Evolutionary conservation across 2,888 invertebrate genomes (phyloP).

Genomic region (Heliconius hortense): DNA sequence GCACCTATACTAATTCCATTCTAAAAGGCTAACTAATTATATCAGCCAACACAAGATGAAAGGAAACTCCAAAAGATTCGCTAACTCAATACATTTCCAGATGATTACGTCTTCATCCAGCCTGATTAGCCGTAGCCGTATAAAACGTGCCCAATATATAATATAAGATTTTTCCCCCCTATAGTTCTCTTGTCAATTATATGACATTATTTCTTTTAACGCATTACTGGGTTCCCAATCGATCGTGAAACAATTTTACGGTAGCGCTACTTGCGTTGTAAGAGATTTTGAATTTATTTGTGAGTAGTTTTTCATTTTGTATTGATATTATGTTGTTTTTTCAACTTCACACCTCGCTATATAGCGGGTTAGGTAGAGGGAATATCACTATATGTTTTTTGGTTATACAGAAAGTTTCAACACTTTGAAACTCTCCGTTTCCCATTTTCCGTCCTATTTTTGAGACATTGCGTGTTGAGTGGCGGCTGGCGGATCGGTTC

Average conservation of each 20-base stretch:
- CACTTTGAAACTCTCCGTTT: background rate
- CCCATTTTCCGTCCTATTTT: background rate
- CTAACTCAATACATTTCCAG: conserved; percentile 32
- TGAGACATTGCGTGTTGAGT: background rate
- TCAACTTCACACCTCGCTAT: background rate
- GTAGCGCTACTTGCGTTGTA: background rate
- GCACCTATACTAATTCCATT: background rate
- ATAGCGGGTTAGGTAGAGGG: background rate
- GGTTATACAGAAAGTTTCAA: too few species aligned
- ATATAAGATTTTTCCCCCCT: conserved; percentile 28
- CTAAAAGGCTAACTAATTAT: conserved; percentile 22
- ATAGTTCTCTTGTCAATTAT: conserved; percentile 47
- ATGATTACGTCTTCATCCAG: conserved; percentile 39
- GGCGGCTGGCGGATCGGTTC: background rate
- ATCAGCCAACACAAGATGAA: conserved; percentile 28
- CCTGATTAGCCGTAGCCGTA: conserved; percentile 46
- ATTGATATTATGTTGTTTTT: background rate
- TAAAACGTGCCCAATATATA: conserved; percentile 37
- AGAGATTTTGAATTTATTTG: conserved; percentile 24
- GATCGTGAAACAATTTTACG: conserved; percentile 44
- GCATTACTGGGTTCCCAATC: conserved; percentile 43
- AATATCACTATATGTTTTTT: background rate
- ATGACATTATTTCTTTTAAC: conserved; percentile 50
- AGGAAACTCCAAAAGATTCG: conserved; percentile 29
- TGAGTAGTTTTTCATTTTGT: background rate